phyloP scores from a whole-genome alignment of 2,113 vertebrate genomes.

The Xenus cinereus region DNA sequence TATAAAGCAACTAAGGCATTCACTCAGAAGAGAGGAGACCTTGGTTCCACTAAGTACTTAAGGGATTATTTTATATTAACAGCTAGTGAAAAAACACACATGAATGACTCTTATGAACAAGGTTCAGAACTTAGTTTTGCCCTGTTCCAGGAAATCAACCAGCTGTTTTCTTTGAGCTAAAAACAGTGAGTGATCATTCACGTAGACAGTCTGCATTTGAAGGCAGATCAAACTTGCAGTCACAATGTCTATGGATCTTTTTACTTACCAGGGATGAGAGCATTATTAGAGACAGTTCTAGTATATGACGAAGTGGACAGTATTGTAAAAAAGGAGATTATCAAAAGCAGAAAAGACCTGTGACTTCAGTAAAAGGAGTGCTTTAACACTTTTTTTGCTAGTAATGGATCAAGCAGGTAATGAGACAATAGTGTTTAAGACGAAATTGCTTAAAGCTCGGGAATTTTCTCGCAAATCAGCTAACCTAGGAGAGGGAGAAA shows the following conservation, averaged over 20 bases:
- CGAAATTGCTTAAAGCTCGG: background rate
- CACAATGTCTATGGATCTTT: background rate
- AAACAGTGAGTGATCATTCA: background rate
- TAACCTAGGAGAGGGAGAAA: background rate
- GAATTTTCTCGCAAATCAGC: background rate
- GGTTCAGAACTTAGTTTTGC: background rate
- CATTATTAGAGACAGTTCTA: background rate
- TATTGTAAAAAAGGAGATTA: background rate
- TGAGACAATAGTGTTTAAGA: background rate
- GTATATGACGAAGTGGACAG: background rate
- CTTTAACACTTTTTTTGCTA: background rate
- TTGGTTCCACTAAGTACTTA: background rate
- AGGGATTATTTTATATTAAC: background rate
- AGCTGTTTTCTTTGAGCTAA: background rate
- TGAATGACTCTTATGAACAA: background rate
- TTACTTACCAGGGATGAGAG: background rate
- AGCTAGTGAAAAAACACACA: background rate
- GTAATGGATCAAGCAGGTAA: background rate
- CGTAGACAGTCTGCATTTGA: background rate
- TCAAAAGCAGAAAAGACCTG: background rate
- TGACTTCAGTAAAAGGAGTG: background rate
- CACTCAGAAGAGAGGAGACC: background rate
- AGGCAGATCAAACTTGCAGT: background rate
- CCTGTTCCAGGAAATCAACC: background rate
- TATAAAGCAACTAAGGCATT: background rate